Evolutionary conservation across 2,888 invertebrate genomes (phyloP).

Genomic region (Conomelus anceps): DNA sequence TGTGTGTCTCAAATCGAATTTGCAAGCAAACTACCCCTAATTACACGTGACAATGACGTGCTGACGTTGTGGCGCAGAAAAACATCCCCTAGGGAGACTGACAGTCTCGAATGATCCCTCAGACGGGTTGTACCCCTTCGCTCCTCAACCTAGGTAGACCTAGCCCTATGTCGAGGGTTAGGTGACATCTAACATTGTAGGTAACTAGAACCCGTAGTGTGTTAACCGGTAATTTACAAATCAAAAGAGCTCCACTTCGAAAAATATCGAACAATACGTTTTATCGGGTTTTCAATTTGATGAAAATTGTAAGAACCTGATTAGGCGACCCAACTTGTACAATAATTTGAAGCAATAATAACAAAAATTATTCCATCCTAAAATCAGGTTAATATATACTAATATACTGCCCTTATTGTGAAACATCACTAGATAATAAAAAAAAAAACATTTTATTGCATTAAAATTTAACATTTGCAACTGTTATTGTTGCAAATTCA

Average conservation of each 20-base stretch:
- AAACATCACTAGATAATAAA: background rate
- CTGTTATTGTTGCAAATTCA: too few species aligned
- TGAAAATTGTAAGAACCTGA: background rate
- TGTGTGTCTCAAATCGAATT: too few species aligned
- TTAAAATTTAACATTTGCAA: too few species aligned
- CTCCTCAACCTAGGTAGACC: background rate
- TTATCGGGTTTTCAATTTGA: background rate
- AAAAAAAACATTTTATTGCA: too few species aligned
- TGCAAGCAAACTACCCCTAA: background rate
- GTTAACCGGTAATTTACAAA: background rate
- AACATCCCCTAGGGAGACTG: background rate
- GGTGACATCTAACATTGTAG: background rate
- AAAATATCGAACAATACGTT: too few species aligned
- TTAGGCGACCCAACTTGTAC: background rate
- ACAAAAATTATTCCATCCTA: background rate
- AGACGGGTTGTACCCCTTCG: background rate
- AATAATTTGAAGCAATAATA: background rate
- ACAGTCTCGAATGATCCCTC: background rate
- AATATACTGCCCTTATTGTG: background rate
- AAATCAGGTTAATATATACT: background rate
- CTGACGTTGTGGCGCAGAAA: background rate
- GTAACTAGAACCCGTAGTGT: background rate
- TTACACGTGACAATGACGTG: background rate
- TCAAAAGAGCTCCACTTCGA: background rate
- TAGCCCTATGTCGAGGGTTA: background rate